Base-by-base conservation (phyloP, 2,113 vertebrate species). In the Labeo catla region DNA sequence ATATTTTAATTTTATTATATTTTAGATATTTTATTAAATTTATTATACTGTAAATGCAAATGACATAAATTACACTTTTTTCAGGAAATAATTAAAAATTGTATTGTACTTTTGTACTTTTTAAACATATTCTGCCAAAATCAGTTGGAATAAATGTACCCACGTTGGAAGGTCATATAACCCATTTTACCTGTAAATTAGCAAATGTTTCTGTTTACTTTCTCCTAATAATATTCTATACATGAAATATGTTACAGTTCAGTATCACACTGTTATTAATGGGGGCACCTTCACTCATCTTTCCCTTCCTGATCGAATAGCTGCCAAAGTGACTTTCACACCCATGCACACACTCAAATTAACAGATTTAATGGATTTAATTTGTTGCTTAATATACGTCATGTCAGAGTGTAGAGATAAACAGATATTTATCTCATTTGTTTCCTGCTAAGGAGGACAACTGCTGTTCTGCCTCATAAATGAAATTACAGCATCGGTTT, bases 371-470 rank as follows among this genome's bases (percentile, higher is more conserved):
- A 80, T 80, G 10, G 9, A 80, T 80, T 79, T 61, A 39, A 79
- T 61, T 79, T 19, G 11, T 59, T 61, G 77, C 34, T 45, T 61
- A 86, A 88, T 84, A 76, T 65, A 84, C 77, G 84, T 82, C 61
- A 15, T 86, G 87, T 86, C 84, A 85, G 84, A 43, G 77, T 80
- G 77, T n/a, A 21, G 54, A n/a, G 79, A 81, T 76, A 86, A 80
- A 84, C 65, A 59, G 77, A 84, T 89, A 89, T 89, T 86, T 86
- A 88, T 86, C 87, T 80, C 81, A 88, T 88, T 86, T 88, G 85
- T 88, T 74, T 87, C 88, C 85, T 84, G 88, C 88, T 73, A 57
- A 81, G 76, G 82, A 84, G 88, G 84, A 84, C 79, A 54, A 84
- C 88, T 84, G 82, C 81, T 81, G 85, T 81, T 89, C 77, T 54